Evolutionary conservation across 2,888 invertebrate genomes (phyloP), one percentile per base, ranked within the genome.

Genomic region (Alcis repandata): DNA sequence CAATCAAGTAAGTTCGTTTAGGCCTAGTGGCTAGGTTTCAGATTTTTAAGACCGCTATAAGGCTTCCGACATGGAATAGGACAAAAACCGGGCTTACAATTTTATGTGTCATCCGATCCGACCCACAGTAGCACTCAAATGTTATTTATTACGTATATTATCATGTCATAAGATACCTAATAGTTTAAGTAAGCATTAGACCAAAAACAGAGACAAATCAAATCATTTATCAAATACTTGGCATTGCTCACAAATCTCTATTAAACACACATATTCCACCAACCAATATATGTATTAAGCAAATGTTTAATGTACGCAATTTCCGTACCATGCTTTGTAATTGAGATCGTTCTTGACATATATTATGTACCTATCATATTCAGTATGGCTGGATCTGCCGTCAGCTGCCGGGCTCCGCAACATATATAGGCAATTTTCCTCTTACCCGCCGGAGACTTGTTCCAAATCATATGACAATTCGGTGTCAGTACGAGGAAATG

Each of bases 381-480:
- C 6, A 27, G n/a, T n/a, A n/a, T 10, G 15, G 15, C 27, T 13
- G 41, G 36, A 40, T 40, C 20, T 13, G 27, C 40, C 15, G 19
- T 22, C 49, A 27, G 48, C 19, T 11, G 56, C 17, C 41, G 17
- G 15, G 20, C 20, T n/a, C n/a, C 32, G 19, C 13, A 33, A 10
- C 33, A n/a, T n/a, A n/a, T n/a, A 32, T 15, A 10, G 33, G 33
- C 11, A 59, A 46, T 61, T 61, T 53, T 61, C 46, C 48, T 32
- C 17, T 11, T 40, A 19, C n/a, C 13, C 46, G 9, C 33, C 20
- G 36, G 41, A 11, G 33, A 41, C 17, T 41, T 43, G 33, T 38
- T 13, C 51, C 49, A 33, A 41, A 51, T 62, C 56, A 49, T 41
- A 40, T 51, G 49, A 62, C 62, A 62, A 43, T 49, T 49, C 49